Base-by-base conservation (phyloP, 2,797 vertebrate genomes). In the Remorina albescens region DNA sequence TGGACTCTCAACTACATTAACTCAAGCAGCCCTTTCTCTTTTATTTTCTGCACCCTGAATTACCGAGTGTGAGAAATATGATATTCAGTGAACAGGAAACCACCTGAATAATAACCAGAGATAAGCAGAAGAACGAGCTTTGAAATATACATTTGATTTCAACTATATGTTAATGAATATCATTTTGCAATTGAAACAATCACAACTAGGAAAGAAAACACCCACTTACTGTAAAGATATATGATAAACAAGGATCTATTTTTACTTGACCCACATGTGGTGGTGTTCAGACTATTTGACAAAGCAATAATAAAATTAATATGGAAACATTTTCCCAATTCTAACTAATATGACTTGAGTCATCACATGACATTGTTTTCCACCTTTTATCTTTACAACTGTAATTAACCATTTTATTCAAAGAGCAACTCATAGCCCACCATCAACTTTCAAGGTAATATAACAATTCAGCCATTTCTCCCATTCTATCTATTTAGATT, bases 41-140 rank as follows among this genome's bases (percentile, higher is more conserved):
- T 54, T 58, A 18, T 10, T 9, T 51, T 64, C 51, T 54, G 23
- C 21, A 56, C 25, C 19, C 62, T 58, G 25, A 71, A 67, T 61
- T 23, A 30, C 39, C 53, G 18, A 6, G 4, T 41, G 49, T 44
- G 46, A 60, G 13, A 50, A 19, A 51, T 32, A 50, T 37, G 21
- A 50, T 47, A 28, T n/a, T 61, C 4, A 62, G 26, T 13, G 8
- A 18, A 60, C 42, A 41, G 32, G 32, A 8, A 42, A 59, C 21
- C 1, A 1, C 19, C 26, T 50, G 13, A 69, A 64, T 50, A 34
- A 55, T 32, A 39, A 11, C 21, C 10, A 41, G 2, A 28, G 5
- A 53, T 26, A 32, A 36, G 6, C 21, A 16, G 19, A 41, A 8
- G 11, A 64, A 63, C 23, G 47, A 28, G 2, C 8, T 26, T 57